phyloP scores from a whole-genome alignment of 1,140 invertebrate species.

The Asobara japonica region DNA sequence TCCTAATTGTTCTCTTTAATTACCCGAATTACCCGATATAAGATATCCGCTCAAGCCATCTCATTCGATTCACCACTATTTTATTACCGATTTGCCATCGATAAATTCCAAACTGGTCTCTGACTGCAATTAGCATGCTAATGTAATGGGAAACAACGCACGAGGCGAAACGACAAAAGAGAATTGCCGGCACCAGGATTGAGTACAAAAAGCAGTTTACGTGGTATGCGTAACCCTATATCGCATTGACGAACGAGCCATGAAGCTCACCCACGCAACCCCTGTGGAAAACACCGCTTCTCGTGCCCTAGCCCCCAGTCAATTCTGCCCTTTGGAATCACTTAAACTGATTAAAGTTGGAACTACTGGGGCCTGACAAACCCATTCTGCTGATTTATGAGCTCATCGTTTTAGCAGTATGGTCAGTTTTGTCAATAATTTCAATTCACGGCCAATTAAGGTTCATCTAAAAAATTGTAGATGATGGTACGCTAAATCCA shows the following conservation, averaged over 20 bases:
- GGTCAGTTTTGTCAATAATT: not conserved
- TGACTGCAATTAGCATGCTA: slow-evolving; percentile 45
- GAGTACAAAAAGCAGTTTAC: not conserved
- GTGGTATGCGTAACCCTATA: slow-evolving; percentile 26
- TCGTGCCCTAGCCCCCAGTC: slow-evolving; percentile 27
- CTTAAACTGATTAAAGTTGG: slow-evolving; percentile 54
- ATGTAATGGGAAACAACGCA: slow-evolving; percentile 34
- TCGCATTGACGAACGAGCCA: slow-evolving; percentile 32
- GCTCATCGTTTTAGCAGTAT: not conserved
- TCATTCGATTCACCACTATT: slow-evolving; percentile 32
- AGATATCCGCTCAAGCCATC: slow-evolving; percentile 25
- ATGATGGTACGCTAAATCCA: too few relatives aligned
- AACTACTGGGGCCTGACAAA: slow-evolving; percentile 38
- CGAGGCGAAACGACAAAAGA: not conserved
- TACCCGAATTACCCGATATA: slow-evolving; percentile 36
- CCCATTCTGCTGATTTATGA: slow-evolving; percentile 15
- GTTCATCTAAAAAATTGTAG: too few relatives aligned
- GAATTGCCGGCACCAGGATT: not conserved
- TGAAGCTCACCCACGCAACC: slow-evolving; percentile 37
- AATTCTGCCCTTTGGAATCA: slow-evolving; percentile 47
- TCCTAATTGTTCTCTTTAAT: slow-evolving; percentile 30
- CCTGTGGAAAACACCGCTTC: slow-evolving; percentile 35
- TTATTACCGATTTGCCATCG: slow-evolving; percentile 30
- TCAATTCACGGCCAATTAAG: too few relatives aligned
- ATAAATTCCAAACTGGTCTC: slow-evolving; percentile 38